Evolutionary conservation across 2,888 invertebrate species (phyloP).

Genomic region (Petrophora chlorosata): DNA sequence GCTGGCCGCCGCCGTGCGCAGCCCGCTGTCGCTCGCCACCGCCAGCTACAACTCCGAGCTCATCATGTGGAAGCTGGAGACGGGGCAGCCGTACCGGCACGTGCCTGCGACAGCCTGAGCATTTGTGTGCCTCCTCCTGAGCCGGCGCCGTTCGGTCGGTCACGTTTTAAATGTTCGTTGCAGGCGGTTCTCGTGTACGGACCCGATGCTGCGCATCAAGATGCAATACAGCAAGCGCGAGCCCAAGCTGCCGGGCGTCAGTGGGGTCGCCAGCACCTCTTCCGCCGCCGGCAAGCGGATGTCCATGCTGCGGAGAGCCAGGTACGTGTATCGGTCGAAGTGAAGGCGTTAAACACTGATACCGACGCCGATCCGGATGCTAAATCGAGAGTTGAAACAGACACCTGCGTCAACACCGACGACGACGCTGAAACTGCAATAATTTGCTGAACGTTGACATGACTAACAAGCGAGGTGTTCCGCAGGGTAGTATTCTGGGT

Average conservation of each 20-base stretch:
- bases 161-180: background rate
- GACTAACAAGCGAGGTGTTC: too few relatives aligned
- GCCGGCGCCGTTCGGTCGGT: too few relatives aligned
- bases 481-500: too few relatives aligned
- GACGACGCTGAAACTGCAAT: too few relatives aligned
- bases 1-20: conserved; percentile 86
- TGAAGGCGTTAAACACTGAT: too few relatives aligned
- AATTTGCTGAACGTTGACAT: too few relatives aligned
- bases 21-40: conserved; percentile 89
- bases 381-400: too few relatives aligned
- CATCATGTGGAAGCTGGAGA: conserved; percentile 92
- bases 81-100: conserved; percentile 88
- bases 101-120: conserved; percentile 3
- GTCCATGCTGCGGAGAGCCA: conserved; percentile 45
- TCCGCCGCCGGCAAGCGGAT: conserved; percentile 18
- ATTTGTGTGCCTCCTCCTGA: too few relatives aligned
- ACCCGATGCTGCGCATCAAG: conserved; percentile 83
- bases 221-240: conserved; percentile 78
- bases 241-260: conserved; percentile 29
- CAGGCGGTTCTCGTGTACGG: conserved; percentile 78
- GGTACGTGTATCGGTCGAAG: too few relatives aligned
- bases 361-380: too few relatives aligned
- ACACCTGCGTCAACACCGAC: too few relatives aligned
- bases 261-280: conserved; percentile 13
- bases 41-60: conserved; percentile 91